A percentile compares a stretch with the other conserved stretches of the same genome.
Evolutionary conservation across 2,888 invertebrate species (phyloP).

Genomic region (Octonoba sinensis): DNA sequence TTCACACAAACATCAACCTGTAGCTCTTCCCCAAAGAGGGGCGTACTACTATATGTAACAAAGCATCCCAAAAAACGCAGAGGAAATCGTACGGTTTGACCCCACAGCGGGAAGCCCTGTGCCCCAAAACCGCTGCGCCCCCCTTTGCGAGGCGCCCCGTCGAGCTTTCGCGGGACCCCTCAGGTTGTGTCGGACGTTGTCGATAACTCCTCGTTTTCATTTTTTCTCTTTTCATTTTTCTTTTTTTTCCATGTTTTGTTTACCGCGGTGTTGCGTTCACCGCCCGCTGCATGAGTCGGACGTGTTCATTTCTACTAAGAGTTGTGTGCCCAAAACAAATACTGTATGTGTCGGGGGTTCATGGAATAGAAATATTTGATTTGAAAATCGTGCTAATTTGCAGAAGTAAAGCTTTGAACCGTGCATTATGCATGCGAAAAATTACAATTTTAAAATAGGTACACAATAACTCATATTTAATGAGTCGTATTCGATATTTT

Average conservation of each 20-base stretch:
- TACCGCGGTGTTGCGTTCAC: neutral
- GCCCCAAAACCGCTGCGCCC: slow-evolving; percentile 42
- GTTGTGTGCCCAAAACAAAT: too few species aligned
- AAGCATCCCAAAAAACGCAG: slow-evolving; percentile 16
- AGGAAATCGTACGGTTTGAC: slow-evolving; percentile 54
- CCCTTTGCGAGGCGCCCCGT: slow-evolving; percentile 23
- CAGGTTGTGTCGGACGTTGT: slow-evolving; percentile 13
- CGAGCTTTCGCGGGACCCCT: slow-evolving; percentile 30
- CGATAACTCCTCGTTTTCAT: slow-evolving; percentile 46
- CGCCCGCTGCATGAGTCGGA: neutral
- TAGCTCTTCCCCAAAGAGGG: neutral
- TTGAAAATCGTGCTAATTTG: too few species aligned
- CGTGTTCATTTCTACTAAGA: too few species aligned
- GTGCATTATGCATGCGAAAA: too few species aligned
- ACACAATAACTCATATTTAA: too few species aligned
- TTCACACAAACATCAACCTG: neutral
- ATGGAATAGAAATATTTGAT: neutral
- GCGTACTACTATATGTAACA: slow-evolving; percentile 24
- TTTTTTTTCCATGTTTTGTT: slow-evolving; percentile 3
- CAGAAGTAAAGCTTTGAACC: too few species aligned
- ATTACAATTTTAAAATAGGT: too few species aligned
- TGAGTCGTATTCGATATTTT: too few species aligned
- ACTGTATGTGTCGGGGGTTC: neutral
- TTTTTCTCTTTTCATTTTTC: slow-evolving; percentile 10
- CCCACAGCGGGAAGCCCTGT: slow-evolving; percentile 37